Evolutionary conservation across 2,113 vertebrate genomes (phyloP), one percentile per base, ranked within the genome.

Genomic region (Falco punctatus): DNA sequence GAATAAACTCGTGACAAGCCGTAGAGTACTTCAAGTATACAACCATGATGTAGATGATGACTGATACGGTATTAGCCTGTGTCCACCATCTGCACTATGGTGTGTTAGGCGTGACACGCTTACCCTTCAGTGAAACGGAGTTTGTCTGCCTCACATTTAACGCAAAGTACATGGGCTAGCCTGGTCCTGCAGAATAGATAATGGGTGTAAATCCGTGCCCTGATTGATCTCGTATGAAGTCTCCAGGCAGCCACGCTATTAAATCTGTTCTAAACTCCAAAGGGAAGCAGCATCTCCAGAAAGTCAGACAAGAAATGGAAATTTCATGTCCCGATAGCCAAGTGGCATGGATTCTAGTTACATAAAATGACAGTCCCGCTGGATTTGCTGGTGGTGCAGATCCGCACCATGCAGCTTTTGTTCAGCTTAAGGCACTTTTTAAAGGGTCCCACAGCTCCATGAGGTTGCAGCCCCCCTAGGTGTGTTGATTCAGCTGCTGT

Each of bases 31-130:
- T 58, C 35, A 33, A 4, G 28, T 13, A 0, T 6, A 1, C 38
- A 52, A 3, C 23, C 59, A 7, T 14, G 77, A 38, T n/a, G 40
- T 8, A 81, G 52, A 15, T 66, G 83, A 2, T 49, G 58, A 11
- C 54, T 87, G 1, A 0, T 33, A 8, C 28, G n/a, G 6, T 26
- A 11, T 23, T 2, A 55, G 46, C 4, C 35, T 17, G 40, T 42
- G 38, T 38, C 59, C 24, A 32, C 30, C 33, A 5, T 10, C 57
- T 71, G 66, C 42, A 6, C 35, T 57, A 24, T 6, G 20, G 38
- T 0, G 1, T 61, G 24, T 11, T 20, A 2, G 32, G 9, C 14
- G 81, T 30, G 49, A 46, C 11, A 11, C 10, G 14, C 13, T 38
- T 24, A 17, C 15, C 44, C 38, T 20, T 9, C 18, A 28, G 38